Evolutionary conservation across 2,888 invertebrate genomes (phyloP).

Genomic region (Nomada hirtipes): DNA sequence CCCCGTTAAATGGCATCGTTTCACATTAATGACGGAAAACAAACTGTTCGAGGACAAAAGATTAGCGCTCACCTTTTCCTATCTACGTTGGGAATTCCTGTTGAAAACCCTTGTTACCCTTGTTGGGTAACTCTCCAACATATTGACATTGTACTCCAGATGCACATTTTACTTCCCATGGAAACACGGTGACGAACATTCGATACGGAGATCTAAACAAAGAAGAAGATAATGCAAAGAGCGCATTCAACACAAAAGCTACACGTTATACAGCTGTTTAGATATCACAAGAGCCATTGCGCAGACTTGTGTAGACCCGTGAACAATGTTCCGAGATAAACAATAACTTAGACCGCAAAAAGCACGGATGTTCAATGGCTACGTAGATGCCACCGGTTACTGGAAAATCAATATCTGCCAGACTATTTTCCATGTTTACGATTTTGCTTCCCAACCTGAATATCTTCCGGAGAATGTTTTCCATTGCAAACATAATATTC

Average conservation of each 20-base stretch:
- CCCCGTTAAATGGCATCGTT: too few species aligned
- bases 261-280: neutral
- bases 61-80: neutral
- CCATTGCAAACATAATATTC: neutral
- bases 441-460: constrained; percentile 30
- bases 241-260: constrained; percentile 26
- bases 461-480: constrained; percentile 10
- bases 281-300: neutral
- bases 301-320: constrained; percentile 1
- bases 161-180: neutral
- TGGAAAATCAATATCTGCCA: constrained; percentile 48
- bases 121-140: neutral
- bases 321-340: constrained; percentile 45
- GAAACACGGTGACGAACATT: neutral
- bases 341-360: constrained; percentile 45
- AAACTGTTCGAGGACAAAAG: constrained; percentile 1
- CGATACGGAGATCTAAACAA: neutral
- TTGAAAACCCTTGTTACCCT: too few species aligned
- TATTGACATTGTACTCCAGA: neutral
- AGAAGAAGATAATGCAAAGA: constrained; percentile 12
- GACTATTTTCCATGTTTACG: constrained; percentile 22
- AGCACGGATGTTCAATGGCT: constrained; percentile 35
- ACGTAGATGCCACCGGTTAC: constrained; percentile 35
- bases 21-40: neutral
- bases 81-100: neutral